A percentile compares a stretch with the other conserved stretches of the same genome.
Conservation (phyloP, 2,888 invertebrate species). For the Heteropelma amictum region DNA sequence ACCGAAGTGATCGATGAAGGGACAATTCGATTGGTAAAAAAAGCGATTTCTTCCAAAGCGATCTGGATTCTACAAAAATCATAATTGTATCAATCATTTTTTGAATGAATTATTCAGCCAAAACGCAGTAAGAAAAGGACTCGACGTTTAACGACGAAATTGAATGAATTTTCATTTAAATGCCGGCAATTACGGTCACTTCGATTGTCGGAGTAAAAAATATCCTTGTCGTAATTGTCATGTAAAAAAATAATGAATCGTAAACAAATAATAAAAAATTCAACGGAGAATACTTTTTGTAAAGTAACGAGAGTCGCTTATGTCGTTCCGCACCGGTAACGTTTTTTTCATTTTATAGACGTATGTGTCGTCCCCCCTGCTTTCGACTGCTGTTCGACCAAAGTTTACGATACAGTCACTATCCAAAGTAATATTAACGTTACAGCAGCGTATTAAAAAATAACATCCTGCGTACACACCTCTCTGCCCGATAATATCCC, state of each 20-base stretch:
- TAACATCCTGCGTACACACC: constrained; percentile 53
- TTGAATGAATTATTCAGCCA: too few species aligned
- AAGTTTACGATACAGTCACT: constrained; percentile 63
- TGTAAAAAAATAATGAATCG: background rate
- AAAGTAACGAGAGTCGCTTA: constrained; percentile 13
- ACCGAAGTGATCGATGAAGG: too few species aligned
- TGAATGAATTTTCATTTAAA: too few species aligned
- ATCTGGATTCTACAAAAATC: too few species aligned
- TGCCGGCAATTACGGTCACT: too few species aligned
- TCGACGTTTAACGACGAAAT: too few species aligned
- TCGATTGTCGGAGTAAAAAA: background rate
- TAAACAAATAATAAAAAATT: too few species aligned
- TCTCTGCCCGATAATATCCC: background rate
- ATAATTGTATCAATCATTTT: too few species aligned
- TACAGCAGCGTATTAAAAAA: constrained; percentile 51
- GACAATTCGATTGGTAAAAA: too few species aligned
- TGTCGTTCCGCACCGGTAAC: background rate
- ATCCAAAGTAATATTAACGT: constrained; percentile 59
- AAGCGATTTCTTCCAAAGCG: too few species aligned
- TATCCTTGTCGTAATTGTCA: background rate
- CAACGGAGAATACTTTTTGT: constrained; percentile 20
- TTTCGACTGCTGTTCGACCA: constrained; percentile 50
- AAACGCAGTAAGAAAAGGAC: too few species aligned
- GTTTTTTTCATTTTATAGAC: background rate
- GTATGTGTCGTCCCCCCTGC: too few species aligned